Evolutionary conservation across 2,888 invertebrate species (phyloP).

Genomic region (Himalopsyche kuldschensis): DNA sequence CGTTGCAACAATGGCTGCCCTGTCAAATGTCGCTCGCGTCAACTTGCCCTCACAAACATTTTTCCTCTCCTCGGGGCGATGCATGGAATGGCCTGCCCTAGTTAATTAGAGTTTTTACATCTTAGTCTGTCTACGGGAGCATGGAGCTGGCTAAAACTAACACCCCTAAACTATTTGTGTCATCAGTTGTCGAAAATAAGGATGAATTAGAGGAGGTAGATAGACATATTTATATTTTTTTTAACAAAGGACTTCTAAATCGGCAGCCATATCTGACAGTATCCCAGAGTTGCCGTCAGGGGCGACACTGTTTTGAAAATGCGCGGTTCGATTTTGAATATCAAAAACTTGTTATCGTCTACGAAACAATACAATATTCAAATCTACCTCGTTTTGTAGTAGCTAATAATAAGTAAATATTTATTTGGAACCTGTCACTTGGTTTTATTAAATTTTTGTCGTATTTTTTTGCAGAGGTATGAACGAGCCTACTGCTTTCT

Average conservation of each 20-base stretch:
- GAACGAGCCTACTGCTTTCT: constrained; percentile 81
- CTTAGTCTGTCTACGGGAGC: constrained; percentile 53
- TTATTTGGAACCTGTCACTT: background rate
- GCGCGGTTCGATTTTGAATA: constrained; percentile 27
- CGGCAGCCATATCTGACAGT: constrained; percentile 55
- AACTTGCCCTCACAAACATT: constrained; percentile 57
- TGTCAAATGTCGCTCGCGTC: constrained; percentile 41
- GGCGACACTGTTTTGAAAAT: constrained; percentile 47
- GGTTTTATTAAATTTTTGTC: background rate
- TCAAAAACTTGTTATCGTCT: background rate
- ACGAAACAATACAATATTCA: background rate
- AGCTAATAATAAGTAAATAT: background rate
- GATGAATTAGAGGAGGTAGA: constrained; percentile 88
- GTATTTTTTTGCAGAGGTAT: constrained; percentile 73
- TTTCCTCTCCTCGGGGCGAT: constrained; percentile 64
- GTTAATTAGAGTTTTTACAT: constrained; percentile 62
- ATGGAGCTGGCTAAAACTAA: constrained; percentile 64
- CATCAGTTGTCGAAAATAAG: constrained; percentile 80
- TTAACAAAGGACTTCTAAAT: constrained; percentile 53
- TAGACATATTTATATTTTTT: constrained; percentile 39
- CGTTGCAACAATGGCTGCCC: constrained; percentile 28
- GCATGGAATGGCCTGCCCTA: constrained; percentile 62
- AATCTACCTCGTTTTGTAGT: background rate
- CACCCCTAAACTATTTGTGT: constrained; percentile 77
- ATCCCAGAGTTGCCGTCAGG: constrained; percentile 53